Evolutionary conservation across 2,797 vertebrate species (phyloP).

Genomic region (Simalia tracyae): DNA sequence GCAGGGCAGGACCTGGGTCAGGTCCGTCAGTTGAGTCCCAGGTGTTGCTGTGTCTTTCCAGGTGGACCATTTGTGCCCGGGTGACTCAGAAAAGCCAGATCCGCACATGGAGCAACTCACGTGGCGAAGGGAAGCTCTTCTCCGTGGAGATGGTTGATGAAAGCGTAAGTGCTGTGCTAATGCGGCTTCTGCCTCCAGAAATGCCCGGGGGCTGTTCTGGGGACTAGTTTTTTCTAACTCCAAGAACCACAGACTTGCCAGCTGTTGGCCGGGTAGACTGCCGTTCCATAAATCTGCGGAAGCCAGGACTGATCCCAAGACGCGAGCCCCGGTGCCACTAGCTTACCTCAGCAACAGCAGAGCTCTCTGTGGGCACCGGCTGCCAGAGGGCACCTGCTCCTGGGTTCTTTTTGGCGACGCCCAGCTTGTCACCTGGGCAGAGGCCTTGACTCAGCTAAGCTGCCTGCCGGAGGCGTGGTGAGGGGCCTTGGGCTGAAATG

Average conservation of each 20-base stretch:
- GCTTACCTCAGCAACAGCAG: no score
- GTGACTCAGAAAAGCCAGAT: slow-evolving; percentile 93
- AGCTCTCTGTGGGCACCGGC: no score
- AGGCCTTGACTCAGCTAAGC: neutral
- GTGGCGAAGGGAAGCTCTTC: slow-evolving; percentile 96
- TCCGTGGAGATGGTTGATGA: slow-evolving; percentile 96
- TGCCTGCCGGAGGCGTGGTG: neutral
- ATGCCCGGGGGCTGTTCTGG: neutral
- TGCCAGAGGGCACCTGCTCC: no score
- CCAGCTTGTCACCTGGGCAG: neutral
- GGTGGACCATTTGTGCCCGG: slow-evolving; percentile 95
- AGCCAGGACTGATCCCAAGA: neutral
- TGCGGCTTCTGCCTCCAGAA: no score
- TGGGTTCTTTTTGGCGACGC: no score
- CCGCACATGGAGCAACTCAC: slow-evolving; percentile 96
- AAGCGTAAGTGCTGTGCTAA: slow-evolving; percentile 81
- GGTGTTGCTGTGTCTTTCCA: slow-evolving; percentile 61
- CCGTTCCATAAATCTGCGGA: neutral
- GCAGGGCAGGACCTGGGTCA: neutral
- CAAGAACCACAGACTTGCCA: neutral
- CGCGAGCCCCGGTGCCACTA: no score
- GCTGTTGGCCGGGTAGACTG: neutral
- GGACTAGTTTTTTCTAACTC: no score
- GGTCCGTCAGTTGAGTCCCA: neutral
- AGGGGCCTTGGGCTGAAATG: neutral